These are phyloP conservation scores for Origma solitaria DNA, from an alignment of 2,113 vertebrate genomes.

Conservation along the genomic window DNA sequence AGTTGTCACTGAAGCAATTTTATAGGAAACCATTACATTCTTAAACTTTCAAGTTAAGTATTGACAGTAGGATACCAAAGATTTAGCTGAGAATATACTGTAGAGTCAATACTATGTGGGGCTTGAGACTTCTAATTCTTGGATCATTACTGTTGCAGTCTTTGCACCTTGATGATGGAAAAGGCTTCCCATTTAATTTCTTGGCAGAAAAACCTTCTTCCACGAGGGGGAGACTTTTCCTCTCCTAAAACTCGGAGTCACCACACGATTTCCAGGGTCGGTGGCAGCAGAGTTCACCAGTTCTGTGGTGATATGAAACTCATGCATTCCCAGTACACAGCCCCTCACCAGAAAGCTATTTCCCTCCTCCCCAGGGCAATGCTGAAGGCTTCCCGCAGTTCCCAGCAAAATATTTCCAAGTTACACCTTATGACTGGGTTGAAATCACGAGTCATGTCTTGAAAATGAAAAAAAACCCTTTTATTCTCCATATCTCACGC, in stretches of 20 bases:
- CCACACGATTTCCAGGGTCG: neutral
- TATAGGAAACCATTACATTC: neutral
- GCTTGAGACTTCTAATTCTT: neutral
- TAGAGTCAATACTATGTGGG: neutral
- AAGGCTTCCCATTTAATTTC: neutral
- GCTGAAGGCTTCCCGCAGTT: neutral
- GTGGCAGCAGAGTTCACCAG: neutral
- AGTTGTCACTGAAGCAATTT: neutral
- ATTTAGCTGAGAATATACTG: neutral
- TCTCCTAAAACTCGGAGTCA: neutral
- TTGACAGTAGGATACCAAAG: neutral
- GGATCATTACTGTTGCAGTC: neutral
- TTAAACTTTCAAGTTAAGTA: neutral
- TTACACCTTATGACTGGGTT: neutral
- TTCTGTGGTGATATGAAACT: neutral
- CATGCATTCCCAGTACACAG: neutral
- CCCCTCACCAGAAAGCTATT: neutral
- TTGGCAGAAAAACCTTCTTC: neutral
- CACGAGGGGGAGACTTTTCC: constrained; percentile 35
- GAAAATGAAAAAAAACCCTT: neutral
- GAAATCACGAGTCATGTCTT: neutral
- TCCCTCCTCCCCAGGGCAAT: neutral
- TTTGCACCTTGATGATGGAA: neutral
- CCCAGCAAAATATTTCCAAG: neutral
- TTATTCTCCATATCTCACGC: neutral